Evolutionary conservation across 2,888 invertebrate species (phyloP), one percentile per base, ranked within the genome.

Genomic region (Hypena proboscidalis): DNA sequence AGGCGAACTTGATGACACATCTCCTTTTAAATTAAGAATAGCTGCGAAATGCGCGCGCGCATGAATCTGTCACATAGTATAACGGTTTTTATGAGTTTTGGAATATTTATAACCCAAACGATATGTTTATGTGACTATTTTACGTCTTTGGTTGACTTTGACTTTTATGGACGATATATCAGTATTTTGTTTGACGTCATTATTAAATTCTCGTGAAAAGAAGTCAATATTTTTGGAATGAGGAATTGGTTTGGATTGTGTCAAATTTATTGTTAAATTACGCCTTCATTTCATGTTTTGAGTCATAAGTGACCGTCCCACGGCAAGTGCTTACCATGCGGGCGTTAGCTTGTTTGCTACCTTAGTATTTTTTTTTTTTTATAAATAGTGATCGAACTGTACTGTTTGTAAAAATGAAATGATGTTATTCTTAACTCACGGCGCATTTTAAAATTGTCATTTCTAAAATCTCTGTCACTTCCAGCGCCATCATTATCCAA

Each of bases 21-120:
- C 59, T 45, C 53, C 63, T 64, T 59, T 53, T 66, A 65, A 56
- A 66, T 58, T 48, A 54, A 52, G 56, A 62, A 64, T 56, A 54
- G 54, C 54, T 45, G 54, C 58, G 11, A 61, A 65, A 65, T 61
- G 56, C 58, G 50, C 42, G 37, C 20, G 39, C 47, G 41, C 50
- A 53, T 30, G 40, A 45, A 50, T 45, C 50, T 66, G 66, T 66
- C 58, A 50, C 57, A 47, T 41, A 49, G 26, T 37, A 33, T 63
- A 65, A 65, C 66, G 56, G 52, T 34, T 40, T 37, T 32, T 45
- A 44, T 48, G 46, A 34, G 39, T 32, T 37, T 40, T 25, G 11
- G 27, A 23, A 35, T 49, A 14, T 22, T 33, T 26, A 23, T 37
- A 6, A 17, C 17, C 21, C 10, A 14, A 10, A 15, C 4, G 15